Evolutionary conservation across 2,797 vertebrate species (phyloP).

Genomic region (Pangasius sanitwongsei): DNA sequence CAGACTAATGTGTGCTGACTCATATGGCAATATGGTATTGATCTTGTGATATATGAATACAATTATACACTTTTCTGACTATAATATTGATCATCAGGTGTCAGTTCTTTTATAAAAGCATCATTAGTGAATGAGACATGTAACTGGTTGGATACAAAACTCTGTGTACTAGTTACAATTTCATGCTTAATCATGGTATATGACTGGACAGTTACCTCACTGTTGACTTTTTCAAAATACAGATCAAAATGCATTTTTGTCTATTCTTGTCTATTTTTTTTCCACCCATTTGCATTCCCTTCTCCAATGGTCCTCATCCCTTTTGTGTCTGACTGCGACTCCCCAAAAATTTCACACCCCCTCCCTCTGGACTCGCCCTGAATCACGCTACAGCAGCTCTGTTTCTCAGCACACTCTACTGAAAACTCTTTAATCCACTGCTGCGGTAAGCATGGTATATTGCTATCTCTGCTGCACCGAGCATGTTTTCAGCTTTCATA

Average conservation of each 20-base stretch:
- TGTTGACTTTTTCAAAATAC: not conserved
- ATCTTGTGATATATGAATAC: not conserved
- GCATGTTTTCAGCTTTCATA: not conserved
- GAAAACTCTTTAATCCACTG: not conserved
- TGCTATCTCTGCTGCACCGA: not conserved
- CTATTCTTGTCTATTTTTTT: not conserved
- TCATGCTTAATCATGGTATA: not conserved
- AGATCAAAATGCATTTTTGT: not conserved
- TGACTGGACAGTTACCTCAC: too few species aligned
- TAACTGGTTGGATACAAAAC: too few species aligned
- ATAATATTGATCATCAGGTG: not conserved
- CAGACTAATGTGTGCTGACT: not conserved
- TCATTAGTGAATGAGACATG: not conserved
- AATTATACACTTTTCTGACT: not conserved
- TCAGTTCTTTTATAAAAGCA: not conserved
- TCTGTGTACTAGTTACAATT: not conserved
- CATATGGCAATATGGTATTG: not conserved
- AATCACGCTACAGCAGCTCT: slow-evolving; percentile 8
- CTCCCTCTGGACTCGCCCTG: slow-evolving; percentile 18
- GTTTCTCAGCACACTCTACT: slow-evolving; percentile 18
- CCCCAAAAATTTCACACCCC: slow-evolving; percentile 12
- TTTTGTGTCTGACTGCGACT: slow-evolving; percentile 5
- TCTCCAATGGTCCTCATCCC: not conserved
- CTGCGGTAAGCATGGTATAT: not conserved
- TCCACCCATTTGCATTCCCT: not conserved